Evolutionary conservation across 2,888 invertebrate genomes (phyloP), one percentile per base, ranked within the genome.

Genomic region (Luperina nickerlii): DNA sequence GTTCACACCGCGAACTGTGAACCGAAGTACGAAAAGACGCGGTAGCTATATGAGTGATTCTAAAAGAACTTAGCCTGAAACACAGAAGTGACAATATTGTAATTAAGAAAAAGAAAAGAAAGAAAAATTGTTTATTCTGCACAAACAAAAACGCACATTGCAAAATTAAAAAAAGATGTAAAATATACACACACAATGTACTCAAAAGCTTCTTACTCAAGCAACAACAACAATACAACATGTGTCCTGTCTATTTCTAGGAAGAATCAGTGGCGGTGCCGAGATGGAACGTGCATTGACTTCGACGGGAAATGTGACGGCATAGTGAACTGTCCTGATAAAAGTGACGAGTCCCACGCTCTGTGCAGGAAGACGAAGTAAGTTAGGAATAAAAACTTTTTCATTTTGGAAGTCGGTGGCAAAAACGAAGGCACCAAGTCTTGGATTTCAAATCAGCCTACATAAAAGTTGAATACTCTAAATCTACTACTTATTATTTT

Each of bases 271-370:
- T 96, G 93, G 92, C 88, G 84, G 20, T 96, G 96, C 18, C 90
- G 93, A 0, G 95, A 96, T 27, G 94, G 94, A 0, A 87, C 91
- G 0, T 96, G 96, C 77, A 95, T 96, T n/a, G 85, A 90, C 0
- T 93, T 95, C 62, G 94, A 95, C 79, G 94, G 94, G 0, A 95
- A 94, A 72, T 96, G 96, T 45, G 96, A 96, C 63, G 96, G 96
- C 0, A 27, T 87, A 0, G 88, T 92, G 2, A 92, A 96, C 92
- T 96, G 96, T n/a, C 90, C 91, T 0, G 96, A 96, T 62, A 90
- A 91, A 0, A 95, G 95, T 70, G 96, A 96, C 66, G 96, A 96
- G 73, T 93, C 95, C 0, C 92, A 93, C 77, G 89, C 95, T 0
- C 91, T 95, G 2, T 96, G 96, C 72, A 90, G 94, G 73, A 92